Conservation (phyloP, 2,797 vertebrate species). For the Gorsachius magnificus region DNA sequence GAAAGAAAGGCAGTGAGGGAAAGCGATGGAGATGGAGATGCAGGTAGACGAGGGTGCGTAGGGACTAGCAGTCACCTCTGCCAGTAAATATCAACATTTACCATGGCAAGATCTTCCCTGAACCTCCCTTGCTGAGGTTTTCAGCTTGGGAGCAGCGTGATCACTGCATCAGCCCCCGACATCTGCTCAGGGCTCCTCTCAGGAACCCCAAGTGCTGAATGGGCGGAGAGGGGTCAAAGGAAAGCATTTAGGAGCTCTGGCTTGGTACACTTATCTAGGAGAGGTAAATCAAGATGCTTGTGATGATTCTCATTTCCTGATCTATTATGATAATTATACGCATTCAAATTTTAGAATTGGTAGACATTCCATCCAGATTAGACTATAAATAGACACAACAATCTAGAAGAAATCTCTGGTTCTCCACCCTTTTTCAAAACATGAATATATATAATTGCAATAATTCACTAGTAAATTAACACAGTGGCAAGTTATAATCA, state of each 20-base stretch:
- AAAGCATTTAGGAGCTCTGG: background rate
- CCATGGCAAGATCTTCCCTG: background rate
- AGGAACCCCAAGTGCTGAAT: background rate
- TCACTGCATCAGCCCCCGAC: accelerated
- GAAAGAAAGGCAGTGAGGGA: background rate
- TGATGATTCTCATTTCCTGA: background rate
- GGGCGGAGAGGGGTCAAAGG: background rate
- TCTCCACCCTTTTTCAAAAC: background rate
- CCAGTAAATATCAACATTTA: background rate
- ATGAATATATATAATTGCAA: slow-evolving; percentile 48
- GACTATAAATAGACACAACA: slow-evolving; percentile 7
- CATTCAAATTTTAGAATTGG: background rate
- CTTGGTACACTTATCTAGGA: background rate
- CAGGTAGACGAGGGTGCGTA: background rate
- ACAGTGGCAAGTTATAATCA: slow-evolving; percentile 45
- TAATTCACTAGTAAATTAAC: slow-evolving; percentile 20
- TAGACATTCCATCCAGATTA: background rate
- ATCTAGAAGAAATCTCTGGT: background rate
- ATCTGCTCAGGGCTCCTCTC: background rate
- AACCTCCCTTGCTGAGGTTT: background rate
- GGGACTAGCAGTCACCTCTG: background rate
- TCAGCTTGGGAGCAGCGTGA: accelerated
- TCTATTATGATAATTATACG: background rate
- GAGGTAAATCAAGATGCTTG: slow-evolving; percentile 10
- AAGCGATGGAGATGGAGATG: background rate